These are phyloP conservation scores for Callorhinus ursinus DNA, from an alignment of 2,113 vertebrate genomes.

Conservation along the genomic window DNA sequence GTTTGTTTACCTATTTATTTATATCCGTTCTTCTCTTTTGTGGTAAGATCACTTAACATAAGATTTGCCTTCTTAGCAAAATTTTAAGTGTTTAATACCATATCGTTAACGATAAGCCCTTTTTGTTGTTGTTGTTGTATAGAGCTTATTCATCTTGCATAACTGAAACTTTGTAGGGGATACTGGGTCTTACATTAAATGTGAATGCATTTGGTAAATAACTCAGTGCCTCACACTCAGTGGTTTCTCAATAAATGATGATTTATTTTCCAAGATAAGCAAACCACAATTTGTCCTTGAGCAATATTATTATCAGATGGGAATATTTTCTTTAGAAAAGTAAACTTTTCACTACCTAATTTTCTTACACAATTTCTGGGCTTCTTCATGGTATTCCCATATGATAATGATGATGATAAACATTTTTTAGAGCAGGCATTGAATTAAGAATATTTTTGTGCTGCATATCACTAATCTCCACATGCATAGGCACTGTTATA, in stretches of 20 bases:
- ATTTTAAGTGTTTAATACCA: background rate
- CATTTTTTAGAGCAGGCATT: background rate
- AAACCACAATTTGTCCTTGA: background rate
- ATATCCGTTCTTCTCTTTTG: background rate
- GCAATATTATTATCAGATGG: background rate
- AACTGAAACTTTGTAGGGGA: background rate
- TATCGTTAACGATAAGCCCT: background rate
- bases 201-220: background rate
- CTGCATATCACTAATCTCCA: background rate
- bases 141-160: background rate
- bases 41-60: background rate
- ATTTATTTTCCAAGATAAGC: constrained; percentile 9
- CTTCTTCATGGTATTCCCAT: constrained; percentile 1
- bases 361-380: background rate
- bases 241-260: background rate
- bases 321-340: background rate
- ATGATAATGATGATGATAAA: background rate
- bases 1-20: background rate
- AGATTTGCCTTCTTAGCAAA: background rate
- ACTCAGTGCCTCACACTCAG: background rate
- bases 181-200: background rate
- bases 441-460: background rate
- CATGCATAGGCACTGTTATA: background rate
- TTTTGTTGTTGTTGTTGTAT: background rate
- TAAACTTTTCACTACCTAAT: background rate